phyloP scores from a whole-genome alignment of 2,888 invertebrate genomes.

The Listrodromus nycthemerus region DNA sequence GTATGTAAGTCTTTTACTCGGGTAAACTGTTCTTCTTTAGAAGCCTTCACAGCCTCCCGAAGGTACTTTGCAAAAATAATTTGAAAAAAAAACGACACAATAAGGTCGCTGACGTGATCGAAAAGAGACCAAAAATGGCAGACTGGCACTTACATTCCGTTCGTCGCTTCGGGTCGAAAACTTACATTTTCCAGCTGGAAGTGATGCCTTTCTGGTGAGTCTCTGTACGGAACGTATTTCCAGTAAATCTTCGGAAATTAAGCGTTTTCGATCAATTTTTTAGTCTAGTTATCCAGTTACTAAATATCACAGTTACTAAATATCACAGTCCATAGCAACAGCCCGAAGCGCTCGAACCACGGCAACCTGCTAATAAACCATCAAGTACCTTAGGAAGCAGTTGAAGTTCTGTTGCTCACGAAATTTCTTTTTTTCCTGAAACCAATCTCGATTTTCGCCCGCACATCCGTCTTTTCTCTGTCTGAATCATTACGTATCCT shows the following conservation, averaged over 20 bases:
- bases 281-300: too few species aligned
- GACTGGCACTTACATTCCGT: too few species aligned
- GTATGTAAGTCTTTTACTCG: background rate
- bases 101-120: too few species aligned
- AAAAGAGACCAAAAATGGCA: too few species aligned
- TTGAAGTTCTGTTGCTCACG: background rate
- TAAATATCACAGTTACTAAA: background rate
- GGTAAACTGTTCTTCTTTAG: background rate
- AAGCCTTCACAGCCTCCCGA: background rate
- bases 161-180: background rate
- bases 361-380: background rate
- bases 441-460: background rate
- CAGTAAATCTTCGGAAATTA: too few species aligned
- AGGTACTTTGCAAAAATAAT: background rate
- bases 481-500: background rate
- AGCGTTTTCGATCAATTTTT: too few species aligned
- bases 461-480: background rate
- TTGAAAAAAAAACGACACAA: background rate
- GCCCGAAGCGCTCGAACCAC: background rate
- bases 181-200: background rate
- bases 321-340: background rate
- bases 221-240: too few species aligned
- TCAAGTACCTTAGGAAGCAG: background rate
- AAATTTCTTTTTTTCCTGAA: background rate
- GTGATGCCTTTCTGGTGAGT: too few species aligned